Evolutionary conservation across 2,888 invertebrate species (phyloP).

Genomic region (Catocala fraxini): DNA sequence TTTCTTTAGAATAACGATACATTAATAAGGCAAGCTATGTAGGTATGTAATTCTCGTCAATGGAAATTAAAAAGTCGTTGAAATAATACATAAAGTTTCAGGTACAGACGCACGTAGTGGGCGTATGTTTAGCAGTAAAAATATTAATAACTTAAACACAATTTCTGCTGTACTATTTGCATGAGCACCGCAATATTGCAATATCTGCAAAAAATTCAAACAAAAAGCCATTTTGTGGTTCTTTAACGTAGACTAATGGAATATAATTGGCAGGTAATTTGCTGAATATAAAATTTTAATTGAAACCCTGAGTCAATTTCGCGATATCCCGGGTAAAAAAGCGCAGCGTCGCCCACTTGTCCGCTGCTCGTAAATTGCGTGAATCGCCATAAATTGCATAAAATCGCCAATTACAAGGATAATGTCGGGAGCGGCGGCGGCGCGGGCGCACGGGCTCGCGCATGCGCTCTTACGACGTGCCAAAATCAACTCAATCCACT

Average conservation of each 20-base stretch:
- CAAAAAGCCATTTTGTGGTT: constrained; percentile 57
- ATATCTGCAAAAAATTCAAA: constrained; percentile 51
- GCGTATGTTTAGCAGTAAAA: too few relatives aligned
- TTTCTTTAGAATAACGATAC: too few relatives aligned
- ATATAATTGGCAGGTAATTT: constrained; percentile 83
- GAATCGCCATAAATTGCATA: constrained; percentile 85
- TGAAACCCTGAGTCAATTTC: constrained; percentile 77
- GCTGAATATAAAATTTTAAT: constrained; percentile 81
- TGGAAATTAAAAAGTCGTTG: too few relatives aligned
- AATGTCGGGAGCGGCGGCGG: constrained; percentile 71
- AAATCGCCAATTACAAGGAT: constrained; percentile 84
- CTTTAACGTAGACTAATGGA: constrained; percentile 72
- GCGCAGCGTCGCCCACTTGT: constrained; percentile 77
- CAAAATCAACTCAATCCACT: constrained; percentile 69
- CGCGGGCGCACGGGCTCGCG: constrained; percentile 54
- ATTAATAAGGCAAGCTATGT: too few relatives aligned
- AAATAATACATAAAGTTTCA: too few relatives aligned
- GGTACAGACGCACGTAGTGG: too few relatives aligned
- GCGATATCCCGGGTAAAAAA: constrained; percentile 62
- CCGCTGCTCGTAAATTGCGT: constrained; percentile 84
- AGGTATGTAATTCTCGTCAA: too few relatives aligned
- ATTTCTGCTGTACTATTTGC: background rate
- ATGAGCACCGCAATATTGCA: constrained; percentile 6
- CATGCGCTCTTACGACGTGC: constrained; percentile 60
- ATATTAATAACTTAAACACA: too few relatives aligned